Percentiles rank a stretch among this genome's conserved stretches.
Evolutionary conservation across 1,140 invertebrate genomes (phyloP).

Genomic region (Brachionus sp.): DNA sequence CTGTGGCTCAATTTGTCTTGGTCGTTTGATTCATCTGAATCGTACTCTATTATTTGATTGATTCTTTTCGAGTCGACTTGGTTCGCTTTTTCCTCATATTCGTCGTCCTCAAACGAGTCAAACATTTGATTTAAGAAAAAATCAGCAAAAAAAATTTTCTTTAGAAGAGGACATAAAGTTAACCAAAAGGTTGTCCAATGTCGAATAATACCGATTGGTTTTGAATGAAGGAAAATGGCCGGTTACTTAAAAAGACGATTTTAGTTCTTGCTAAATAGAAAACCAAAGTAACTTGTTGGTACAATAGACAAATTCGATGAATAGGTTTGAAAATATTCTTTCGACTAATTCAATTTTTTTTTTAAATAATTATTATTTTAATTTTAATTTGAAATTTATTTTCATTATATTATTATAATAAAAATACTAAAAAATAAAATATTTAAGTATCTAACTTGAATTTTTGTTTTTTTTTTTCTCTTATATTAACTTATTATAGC

Average conservation of each 20-base stretch:
- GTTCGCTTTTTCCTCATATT: neutral
- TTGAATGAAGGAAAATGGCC: neutral
- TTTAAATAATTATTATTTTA: constrained; percentile 39
- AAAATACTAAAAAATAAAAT: constrained; percentile 19
- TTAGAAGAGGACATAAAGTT: neutral
- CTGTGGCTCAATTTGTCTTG: neutral
- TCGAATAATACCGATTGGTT: neutral
- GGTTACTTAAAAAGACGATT: neutral
- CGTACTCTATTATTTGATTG: neutral
- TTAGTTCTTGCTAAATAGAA: neutral
- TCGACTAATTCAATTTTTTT: neutral
- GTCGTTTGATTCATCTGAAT: neutral
- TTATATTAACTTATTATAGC: neutral
- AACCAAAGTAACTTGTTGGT: neutral
- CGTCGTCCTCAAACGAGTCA: constrained; percentile 18
- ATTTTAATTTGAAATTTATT: constrained; percentile 30
- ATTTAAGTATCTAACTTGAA: constrained; percentile 37
- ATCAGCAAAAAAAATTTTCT: constrained; percentile 19
- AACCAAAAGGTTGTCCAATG: neutral
- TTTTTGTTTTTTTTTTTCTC: constrained; percentile 11
- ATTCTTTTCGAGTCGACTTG: neutral
- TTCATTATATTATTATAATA: constrained; percentile 41
- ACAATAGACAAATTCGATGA: neutral
- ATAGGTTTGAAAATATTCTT: neutral
- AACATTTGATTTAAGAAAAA: constrained; percentile 24